Conservation (phyloP, 2,113 vertebrate genomes). For the Pelecanoides urinatrix region DNA sequence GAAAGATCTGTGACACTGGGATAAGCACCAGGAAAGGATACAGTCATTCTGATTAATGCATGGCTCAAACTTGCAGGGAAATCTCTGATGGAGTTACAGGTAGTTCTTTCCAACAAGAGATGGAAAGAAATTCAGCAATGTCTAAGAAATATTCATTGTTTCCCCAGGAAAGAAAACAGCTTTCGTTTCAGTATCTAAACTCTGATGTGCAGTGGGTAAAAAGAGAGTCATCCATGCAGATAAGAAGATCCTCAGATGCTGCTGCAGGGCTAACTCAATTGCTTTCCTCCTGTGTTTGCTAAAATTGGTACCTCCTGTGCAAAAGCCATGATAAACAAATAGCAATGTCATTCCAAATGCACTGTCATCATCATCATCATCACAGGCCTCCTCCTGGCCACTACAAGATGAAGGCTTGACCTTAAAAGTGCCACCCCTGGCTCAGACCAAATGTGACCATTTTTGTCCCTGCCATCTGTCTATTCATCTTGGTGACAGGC, state of each 20-base stretch:
- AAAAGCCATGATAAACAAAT: slow-evolving; percentile 48
- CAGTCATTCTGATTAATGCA: background rate
- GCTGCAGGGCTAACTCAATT: slow-evolving; percentile 42
- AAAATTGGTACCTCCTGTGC: slow-evolving; percentile 46
- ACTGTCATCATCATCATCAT: slow-evolving; percentile 48
- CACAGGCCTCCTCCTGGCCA: slow-evolving; percentile 35
- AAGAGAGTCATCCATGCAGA: slow-evolving; percentile 36
- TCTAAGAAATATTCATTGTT: background rate
- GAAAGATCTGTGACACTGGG: background rate
- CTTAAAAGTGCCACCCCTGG: slow-evolving; percentile 53
- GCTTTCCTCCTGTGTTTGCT: slow-evolving; percentile 44
- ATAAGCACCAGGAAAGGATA: background rate
- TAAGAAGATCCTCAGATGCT: slow-evolving; percentile 41
- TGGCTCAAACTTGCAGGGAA: background rate
- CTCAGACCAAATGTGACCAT: background rate
- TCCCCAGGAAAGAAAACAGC: background rate
- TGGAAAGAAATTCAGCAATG: background rate
- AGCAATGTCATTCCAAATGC: slow-evolving; percentile 19
- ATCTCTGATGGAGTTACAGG: background rate
- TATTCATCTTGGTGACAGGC: slow-evolving; percentile 26
- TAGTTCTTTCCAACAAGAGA: background rate
- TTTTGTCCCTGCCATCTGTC: slow-evolving; percentile 47
- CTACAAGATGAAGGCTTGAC: slow-evolving; percentile 35
- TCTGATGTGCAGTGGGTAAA: background rate
- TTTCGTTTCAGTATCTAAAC: background rate